Conservation (phyloP, 2,888 invertebrate species). For the Litoditis marina region DNA sequence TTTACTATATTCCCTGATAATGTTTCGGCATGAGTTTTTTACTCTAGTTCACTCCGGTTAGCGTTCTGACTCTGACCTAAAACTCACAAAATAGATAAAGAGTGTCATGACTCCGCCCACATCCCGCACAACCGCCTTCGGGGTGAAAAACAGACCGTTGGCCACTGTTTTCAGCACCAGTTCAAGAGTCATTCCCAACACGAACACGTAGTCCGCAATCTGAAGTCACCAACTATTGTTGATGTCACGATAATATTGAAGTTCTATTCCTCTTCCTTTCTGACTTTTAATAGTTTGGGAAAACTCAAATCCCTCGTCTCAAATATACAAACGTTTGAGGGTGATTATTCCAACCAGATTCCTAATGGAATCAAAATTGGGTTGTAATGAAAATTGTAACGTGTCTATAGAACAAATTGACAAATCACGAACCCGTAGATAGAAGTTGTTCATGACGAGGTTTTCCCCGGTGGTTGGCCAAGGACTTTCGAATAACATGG, state of each 20-base stretch:
- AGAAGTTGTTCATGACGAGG: conserved; percentile 88
- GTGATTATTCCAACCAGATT: not conserved
- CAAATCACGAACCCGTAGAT: conserved; percentile 78
- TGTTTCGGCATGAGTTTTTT: too few relatives aligned
- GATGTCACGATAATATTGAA: not conserved
- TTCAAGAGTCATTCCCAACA: conserved; percentile 95
- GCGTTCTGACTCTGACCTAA: not conserved
- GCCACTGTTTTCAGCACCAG: conserved; percentile 90
- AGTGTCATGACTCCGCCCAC: conserved; percentile 93
- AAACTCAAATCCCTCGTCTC: too few relatives aligned
- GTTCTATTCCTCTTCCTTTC: too few relatives aligned
- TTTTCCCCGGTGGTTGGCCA: conserved; percentile 64
- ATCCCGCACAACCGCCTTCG: conserved; percentile 95
- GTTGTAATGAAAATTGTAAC: too few relatives aligned
- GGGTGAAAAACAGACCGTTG: conserved; percentile 96
- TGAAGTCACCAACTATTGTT: conserved; percentile 53
- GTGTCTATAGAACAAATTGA: not conserved
- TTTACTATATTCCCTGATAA: too few relatives aligned
- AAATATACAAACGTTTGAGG: not conserved
- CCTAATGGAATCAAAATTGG: too few relatives aligned
- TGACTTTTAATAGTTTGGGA: too few relatives aligned
- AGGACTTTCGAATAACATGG: conserved; percentile 99
- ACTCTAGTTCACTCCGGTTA: too few relatives aligned
- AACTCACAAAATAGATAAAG: conserved; percentile 87
- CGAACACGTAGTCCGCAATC: conserved; percentile 91